Evolutionary conservation across 2,797 vertebrate species (phyloP).

Genomic region (Enteromius trimaculatus): DNA sequence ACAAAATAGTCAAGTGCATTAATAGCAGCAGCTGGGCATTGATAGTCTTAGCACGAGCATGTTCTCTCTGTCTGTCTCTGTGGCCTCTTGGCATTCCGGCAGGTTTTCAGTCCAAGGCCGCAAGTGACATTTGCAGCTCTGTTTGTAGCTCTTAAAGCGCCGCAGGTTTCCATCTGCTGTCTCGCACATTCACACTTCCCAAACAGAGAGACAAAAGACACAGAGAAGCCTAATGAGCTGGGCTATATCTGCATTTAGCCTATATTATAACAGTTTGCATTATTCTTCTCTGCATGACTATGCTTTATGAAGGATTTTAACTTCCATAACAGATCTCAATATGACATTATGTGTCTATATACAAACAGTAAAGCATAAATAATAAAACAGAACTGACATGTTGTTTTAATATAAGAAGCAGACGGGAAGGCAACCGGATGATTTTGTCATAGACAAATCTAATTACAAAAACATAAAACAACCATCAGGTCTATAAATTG

Average conservation of each 20-base stretch:
- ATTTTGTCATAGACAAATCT: neutral
- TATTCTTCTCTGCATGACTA: neutral
- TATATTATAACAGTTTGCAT: neutral
- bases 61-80: neutral
- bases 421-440: neutral
- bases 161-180: slow-evolving; percentile 40
- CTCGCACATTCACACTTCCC: neutral
- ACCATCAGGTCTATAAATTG: neutral
- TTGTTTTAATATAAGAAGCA: neutral
- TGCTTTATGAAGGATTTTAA: neutral
- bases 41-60: neutral
- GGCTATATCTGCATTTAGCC: neutral
- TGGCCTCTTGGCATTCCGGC: slow-evolving; percentile 33
- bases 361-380: neutral
- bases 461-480: neutral
- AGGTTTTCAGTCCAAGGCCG: slow-evolving; percentile 16
- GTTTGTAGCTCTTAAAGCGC: slow-evolving; percentile 36
- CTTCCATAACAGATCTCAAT: neutral
- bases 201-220: neutral
- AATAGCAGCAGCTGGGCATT: neutral
- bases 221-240: neutral
- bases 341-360: neutral
- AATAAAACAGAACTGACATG: neutral
- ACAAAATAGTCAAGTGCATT: neutral
- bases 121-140: slow-evolving; percentile 32